These are phyloP conservation scores for Ivindomyrus marchei DNA, from an alignment of 2,113 vertebrate species.

Conservation along the genomic window DNA sequence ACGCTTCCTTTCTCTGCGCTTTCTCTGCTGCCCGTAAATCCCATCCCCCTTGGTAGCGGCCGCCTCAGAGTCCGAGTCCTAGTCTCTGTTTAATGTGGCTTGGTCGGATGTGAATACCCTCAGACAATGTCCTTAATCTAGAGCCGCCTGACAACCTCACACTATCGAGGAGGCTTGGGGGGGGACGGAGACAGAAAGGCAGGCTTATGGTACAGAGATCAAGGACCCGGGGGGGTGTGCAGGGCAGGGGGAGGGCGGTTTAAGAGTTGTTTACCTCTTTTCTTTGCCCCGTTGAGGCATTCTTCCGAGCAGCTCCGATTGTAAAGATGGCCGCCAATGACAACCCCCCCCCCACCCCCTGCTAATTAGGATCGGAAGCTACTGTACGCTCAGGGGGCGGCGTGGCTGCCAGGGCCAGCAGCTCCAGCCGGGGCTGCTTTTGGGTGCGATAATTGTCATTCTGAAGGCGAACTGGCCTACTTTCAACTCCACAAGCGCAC, in stretches of 20 bases:
- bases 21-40: constrained; percentile 60
- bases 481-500: constrained; percentile 66
- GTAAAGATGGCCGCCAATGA: constrained; percentile 46
- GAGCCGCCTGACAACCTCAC: constrained; percentile 60
- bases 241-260: neutral
- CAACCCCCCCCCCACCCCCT: constrained; percentile 39
- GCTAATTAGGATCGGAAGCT: constrained; percentile 63
- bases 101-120: constrained; percentile 72
- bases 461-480: constrained; percentile 80
- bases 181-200: constrained; percentile 33
- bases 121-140: constrained; percentile 72
- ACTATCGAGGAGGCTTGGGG: constrained; percentile 35
- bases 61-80: constrained; percentile 47
- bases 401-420: constrained; percentile 27
- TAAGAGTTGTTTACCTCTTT: constrained; percentile 44
- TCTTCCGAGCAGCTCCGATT: constrained; percentile 35
- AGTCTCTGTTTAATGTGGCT: constrained; percentile 76
- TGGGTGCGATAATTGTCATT: constrained; percentile 81
- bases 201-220: constrained; percentile 45
- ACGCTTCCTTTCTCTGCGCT: constrained; percentile 58
- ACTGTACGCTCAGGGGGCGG: constrained; percentile 41
- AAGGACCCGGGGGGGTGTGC: constrained; percentile 34
- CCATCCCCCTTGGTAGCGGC: constrained; percentile 44
- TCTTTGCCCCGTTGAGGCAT: constrained; percentile 29
- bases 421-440: constrained; percentile 59